Evolutionary conservation across 2,113 vertebrate genomes (phyloP), one percentile per base, ranked within the genome.

Genomic region (Lophochroa leadbeateri): DNA sequence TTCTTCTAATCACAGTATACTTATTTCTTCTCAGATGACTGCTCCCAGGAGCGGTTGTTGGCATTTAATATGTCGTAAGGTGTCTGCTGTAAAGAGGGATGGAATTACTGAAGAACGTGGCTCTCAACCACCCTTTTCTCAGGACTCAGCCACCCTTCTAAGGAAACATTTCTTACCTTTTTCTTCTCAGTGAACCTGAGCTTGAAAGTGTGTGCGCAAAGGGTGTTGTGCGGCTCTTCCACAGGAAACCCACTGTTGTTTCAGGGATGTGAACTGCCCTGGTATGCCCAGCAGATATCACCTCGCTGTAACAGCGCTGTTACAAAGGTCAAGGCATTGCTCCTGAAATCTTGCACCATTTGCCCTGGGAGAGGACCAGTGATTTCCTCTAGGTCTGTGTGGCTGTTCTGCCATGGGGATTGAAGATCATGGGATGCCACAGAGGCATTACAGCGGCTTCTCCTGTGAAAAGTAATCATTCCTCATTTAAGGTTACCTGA

Each of bases 381-480:
- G 57, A 13, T 17, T 19, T 12, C 41, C 9, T 71, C 41, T 25
- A 4, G 21, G 28, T 29, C 41, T 18, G 1, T 24, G 0, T 3
- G 15, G 10, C 21, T 9, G 41, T 11, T 43, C 14, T 17, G 13
- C 44, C 4, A 0, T 0, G 1, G 19, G 29, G 10, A 61, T 19
- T 2, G 0, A 1, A 16, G 49, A 29, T 35, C 1, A 1, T 3
- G 2, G 23, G 23, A 18, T 50, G 29, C 43, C 61, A 25, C 6
- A 9, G 43, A 17, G 31, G 13, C 29, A 11, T 31, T 28, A 4
- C n/a, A 44, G 29, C 49, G 61, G 14, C 63, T 63, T 41, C 31
- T 55, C n/a, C 47, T 37, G 72, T 1, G 6, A 19, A 13, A 21
- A 37, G n/a, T 18, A 17, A 52, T 19, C 2, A 2, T 47, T 90